Evolutionary conservation across 30 jellyfish, hydroid and myxozoan species (phyloP), one percentile per base, ranked within the genome.

Genomic region (Turritopsis dohrnii): DNA sequence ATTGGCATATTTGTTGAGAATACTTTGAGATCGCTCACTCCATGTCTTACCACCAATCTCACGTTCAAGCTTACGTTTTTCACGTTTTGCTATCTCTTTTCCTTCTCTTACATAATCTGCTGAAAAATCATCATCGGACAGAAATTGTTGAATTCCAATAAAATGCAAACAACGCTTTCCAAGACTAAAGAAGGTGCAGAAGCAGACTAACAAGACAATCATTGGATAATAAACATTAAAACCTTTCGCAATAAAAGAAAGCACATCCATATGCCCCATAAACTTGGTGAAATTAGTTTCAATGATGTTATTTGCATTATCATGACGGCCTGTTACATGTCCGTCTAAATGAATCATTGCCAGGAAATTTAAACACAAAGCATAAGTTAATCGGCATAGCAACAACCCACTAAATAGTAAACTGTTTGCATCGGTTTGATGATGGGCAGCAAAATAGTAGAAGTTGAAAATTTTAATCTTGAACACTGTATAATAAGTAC

Each of bases 371-470:
- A 93, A 79, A 71, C 92, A 93, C 80, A 93, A 79, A 9, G 98
- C 98, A 84, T 86, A 88, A 1, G 98, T 93, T 54, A 93, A 76
- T 52, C 98, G 94, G 91, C 98, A 93, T 29, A 93, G 91, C 66
- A 93, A 81, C 94, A 94, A 74, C 24, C 99, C 99, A 84, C 99
- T 94, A 92, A 94, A 94, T 22, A 94, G 96, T 52, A 94, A 69
- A 74, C 99, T 94, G 94, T 94, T 94, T 25, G 99, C 96, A 83
- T 94, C 99, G 29, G 99, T 94, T 75, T 94, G 96, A 80, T 94
- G 99, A 53, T 89, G 90, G 25, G 96, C 95, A 52, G 94, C 99
- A 54, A 94, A 94, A 82, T 94, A 94, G 76, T 94, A 94, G 52
- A 74, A 94, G 81, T 94, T 94, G 91, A 94, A 94, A 22, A 94